Evolutionary conservation across 2,797 vertebrate species (phyloP).

Genomic region (Microchirus variegatus): DNA sequence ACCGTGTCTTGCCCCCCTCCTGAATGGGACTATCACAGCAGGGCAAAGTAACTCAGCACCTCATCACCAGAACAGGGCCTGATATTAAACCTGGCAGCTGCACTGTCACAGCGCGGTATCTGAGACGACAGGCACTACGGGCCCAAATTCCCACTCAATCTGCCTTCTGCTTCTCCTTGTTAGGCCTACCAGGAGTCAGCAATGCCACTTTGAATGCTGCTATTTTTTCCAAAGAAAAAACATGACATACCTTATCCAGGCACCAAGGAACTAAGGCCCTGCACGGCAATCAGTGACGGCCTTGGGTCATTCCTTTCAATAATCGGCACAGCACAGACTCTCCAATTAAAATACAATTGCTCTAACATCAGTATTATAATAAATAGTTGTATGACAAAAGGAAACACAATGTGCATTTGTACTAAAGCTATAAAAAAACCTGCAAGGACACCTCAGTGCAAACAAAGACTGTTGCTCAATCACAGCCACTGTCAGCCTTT

Average conservation of each 20-base stretch:
- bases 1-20: slow-evolving; percentile 11
- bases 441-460: slow-evolving; percentile 18
- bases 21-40: slow-evolving; percentile 43
- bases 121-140: slow-evolving; percentile 62
- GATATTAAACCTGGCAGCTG: slow-evolving; percentile 69
- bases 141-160: slow-evolving; percentile 57
- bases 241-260: background rate
- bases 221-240: background rate
- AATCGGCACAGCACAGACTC: slow-evolving; percentile 8
- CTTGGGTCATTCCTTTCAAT: background rate
- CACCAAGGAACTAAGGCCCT: background rate
- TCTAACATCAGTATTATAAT: slow-evolving; percentile 40
- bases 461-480: slow-evolving; percentile 55
- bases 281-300: background rate
- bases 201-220: slow-evolving; percentile 41
- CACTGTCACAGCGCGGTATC: slow-evolving; percentile 59
- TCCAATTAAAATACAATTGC: slow-evolving; percentile 32
- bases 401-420: slow-evolving; percentile 33
- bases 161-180: slow-evolving; percentile 49
- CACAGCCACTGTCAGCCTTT: slow-evolving; percentile 1
- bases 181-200: slow-evolving; percentile 40
- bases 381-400: slow-evolving; percentile 37
- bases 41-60: slow-evolving; percentile 46
- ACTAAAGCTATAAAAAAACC: slow-evolving; percentile 35
- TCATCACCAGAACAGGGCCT: slow-evolving; percentile 34